Percentiles rank a stretch among this genome's conserved stretches.
phyloP scores from a whole-genome alignment of 2,888 invertebrate genomes.

The Oligia fasciuncula region DNA sequence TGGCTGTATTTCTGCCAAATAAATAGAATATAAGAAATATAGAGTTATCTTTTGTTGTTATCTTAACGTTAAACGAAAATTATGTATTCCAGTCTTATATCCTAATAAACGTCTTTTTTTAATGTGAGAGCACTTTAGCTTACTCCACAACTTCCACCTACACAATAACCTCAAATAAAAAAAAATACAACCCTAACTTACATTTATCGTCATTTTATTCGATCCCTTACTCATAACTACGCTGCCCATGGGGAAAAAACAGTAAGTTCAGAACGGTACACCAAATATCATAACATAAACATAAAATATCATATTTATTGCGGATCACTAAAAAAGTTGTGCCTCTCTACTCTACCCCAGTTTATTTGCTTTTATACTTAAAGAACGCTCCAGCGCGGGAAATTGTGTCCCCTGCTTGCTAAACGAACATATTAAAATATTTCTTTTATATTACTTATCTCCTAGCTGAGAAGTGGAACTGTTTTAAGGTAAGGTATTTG shows the following conservation, averaged over 20 bases:
- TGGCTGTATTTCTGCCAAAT: no score
- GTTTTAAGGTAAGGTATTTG: slow-evolving; percentile 1
- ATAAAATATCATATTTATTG: slow-evolving; percentile 64
- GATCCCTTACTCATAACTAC: slow-evolving; percentile 37
- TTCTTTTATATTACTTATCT: slow-evolving; percentile 43
- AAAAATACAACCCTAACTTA: slow-evolving; percentile 2
- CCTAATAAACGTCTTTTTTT: neutral
- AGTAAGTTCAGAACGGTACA: slow-evolving; percentile 44
- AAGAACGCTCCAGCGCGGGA: slow-evolving; percentile 72
- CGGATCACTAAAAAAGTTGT: slow-evolving; percentile 59
- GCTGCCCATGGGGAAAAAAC: slow-evolving; percentile 15
- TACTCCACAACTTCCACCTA: neutral
- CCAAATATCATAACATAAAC: slow-evolving; percentile 59
- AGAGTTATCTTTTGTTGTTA: no score
- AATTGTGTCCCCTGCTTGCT: slow-evolving; percentile 70
- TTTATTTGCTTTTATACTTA: slow-evolving; percentile 78
- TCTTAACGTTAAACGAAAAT: no score
- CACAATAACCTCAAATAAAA: slow-evolving; percentile 33
- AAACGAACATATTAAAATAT: slow-evolving; percentile 67
- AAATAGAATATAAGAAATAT: no score
- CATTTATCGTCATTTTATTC: slow-evolving; percentile 45
- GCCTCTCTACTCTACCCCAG: slow-evolving; percentile 56
- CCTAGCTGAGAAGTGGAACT: slow-evolving; percentile 1
- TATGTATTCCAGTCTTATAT: no score
- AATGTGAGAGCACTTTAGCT: neutral